phyloP scores from a whole-genome alignment of 1,140 invertebrate genomes.

The Piezodorus guildinii region DNA sequence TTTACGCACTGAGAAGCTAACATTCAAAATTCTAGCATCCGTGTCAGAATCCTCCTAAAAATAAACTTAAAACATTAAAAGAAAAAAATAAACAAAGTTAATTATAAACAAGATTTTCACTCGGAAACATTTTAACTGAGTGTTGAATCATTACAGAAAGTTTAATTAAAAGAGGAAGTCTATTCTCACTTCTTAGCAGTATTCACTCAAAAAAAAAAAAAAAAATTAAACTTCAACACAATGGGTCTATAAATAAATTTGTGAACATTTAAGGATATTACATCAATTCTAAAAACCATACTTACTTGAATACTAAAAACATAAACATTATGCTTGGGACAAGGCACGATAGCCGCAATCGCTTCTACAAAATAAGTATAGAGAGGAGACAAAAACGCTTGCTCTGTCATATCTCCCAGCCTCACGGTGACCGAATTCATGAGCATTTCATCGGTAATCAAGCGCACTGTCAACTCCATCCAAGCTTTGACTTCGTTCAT shows the following conservation, averaged over 20 bases:
- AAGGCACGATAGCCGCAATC: constrained; percentile 81
- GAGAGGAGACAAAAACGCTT: constrained; percentile 83
- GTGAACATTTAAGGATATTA: too few relatives aligned
- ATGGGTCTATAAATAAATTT: too few relatives aligned
- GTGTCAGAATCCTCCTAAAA: constrained; percentile 71
- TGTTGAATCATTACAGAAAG: too few relatives aligned
- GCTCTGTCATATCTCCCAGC: constrained; percentile 83
- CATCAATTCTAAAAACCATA: too few relatives aligned
- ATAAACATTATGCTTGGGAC: constrained; percentile 84
- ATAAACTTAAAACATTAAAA: constrained; percentile 17
- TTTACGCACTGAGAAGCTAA: constrained; percentile 82
- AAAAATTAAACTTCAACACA: too few relatives aligned
- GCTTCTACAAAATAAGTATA: constrained; percentile 84
- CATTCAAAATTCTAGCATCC: constrained; percentile 70
- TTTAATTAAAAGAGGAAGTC: too few relatives aligned
- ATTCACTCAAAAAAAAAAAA: too few relatives aligned
- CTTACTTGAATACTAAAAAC: constrained; percentile 79
- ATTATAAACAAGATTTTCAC: too few relatives aligned
- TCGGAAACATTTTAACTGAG: too few relatives aligned
- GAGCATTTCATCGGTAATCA: constrained; percentile 91
- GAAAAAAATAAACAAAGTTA: neutral
- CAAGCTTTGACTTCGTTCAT: constrained; percentile 81
- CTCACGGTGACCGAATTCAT: constrained; percentile 89
- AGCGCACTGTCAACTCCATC: constrained; percentile 74
- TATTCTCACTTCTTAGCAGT: too few relatives aligned